phyloP scores from a whole-genome alignment of 1,140 invertebrate genomes.

The Oreohelix idahoensis region DNA sequence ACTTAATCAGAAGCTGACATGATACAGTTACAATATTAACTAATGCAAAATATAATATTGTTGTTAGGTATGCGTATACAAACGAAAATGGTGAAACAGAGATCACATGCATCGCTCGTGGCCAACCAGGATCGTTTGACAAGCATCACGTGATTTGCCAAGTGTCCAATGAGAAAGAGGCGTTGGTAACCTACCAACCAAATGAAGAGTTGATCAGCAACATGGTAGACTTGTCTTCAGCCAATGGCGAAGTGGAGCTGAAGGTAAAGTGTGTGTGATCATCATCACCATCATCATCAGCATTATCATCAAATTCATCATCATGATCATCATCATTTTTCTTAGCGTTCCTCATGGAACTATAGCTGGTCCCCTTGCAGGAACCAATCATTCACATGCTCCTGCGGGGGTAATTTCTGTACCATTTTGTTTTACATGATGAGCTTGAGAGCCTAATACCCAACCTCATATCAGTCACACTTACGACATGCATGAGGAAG shows the following conservation, averaged over 20 bases:
- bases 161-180: constrained; percentile 28
- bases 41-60: neutral
- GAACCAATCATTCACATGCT: too few species aligned
- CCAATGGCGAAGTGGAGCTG: neutral
- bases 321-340: too few species aligned
- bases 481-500: too few species aligned
- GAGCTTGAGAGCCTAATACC: too few species aligned
- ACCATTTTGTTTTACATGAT: too few species aligned
- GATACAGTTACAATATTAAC: too few species aligned
- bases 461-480: too few species aligned
- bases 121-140: constrained; percentile 14
- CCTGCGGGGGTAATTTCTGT: too few species aligned
- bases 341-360: neutral
- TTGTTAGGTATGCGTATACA: neutral
- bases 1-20: too few species aligned
- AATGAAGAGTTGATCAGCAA: constrained; percentile 33
- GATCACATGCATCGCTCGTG: constrained; percentile 31
- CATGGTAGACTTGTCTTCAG: constrained; percentile 8
- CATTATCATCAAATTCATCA: too few species aligned
- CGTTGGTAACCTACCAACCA: constrained; percentile 4
- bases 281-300: too few species aligned
- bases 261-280: constrained; percentile 26
- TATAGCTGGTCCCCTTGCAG: neutral
- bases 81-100: constrained; percentile 29
- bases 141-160: constrained; percentile 1